These are phyloP conservation scores for Drosophila dives DNA, from an alignment of 2,888 invertebrate genomes.

Conservation along the genomic window DNA sequence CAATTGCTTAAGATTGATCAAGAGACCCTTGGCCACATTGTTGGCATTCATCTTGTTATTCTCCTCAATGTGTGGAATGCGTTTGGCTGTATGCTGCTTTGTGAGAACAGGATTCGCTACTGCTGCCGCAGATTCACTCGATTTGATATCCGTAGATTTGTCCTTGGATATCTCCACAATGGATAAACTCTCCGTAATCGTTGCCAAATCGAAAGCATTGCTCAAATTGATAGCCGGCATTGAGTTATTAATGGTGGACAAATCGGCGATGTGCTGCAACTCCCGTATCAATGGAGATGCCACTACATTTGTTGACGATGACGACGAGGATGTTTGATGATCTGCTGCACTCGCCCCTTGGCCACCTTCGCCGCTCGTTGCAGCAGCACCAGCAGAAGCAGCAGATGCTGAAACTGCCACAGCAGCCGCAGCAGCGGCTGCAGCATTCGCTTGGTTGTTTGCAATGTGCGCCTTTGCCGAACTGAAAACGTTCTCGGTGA, in stretches of 20 bases:
- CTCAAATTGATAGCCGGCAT: conserved; percentile 87
- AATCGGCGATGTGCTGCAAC: conserved; percentile 88
- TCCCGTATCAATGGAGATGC: conserved; percentile 83
- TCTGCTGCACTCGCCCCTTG: conserved; percentile 59
- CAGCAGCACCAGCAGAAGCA: neutral
- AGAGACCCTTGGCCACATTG: conserved; percentile 82
- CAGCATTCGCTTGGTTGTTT: conserved; percentile 84
- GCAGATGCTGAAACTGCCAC: neutral
- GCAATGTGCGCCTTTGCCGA: conserved; percentile 90
- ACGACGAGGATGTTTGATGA: conserved; percentile 42
- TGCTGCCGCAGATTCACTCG: conserved; percentile 22
- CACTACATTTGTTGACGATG: conserved; percentile 43
- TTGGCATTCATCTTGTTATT: conserved; percentile 85
- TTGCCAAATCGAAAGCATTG: conserved; percentile 89
- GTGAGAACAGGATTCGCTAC: neutral
- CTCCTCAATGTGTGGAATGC: conserved; percentile 82
- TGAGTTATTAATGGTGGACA: conserved; percentile 90
- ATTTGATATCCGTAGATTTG: conserved; percentile 12
- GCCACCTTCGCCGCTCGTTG: neutral
- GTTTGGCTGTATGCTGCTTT: conserved; percentile 83
- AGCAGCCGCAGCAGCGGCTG: neutral
- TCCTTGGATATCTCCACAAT: conserved; percentile 86
- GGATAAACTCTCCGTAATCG: conserved; percentile 93
- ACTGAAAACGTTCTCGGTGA: conserved; percentile 92
- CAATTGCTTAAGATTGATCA: conserved; percentile 79